phyloP scores from a whole-genome alignment of 2,888 invertebrate genomes.

The Dynastes tityus region DNA sequence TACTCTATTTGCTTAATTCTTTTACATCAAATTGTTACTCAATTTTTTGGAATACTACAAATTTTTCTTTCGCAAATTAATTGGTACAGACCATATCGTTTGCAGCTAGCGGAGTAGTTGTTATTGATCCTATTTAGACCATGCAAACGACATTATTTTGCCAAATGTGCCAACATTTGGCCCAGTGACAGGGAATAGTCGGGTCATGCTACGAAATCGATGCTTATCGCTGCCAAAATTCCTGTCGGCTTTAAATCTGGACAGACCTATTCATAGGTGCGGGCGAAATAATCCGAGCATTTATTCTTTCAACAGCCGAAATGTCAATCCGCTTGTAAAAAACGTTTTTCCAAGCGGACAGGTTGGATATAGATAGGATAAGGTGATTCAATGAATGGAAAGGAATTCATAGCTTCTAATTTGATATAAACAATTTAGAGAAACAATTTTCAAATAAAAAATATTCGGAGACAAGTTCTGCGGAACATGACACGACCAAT shows the following conservation, averaged over 20 bases:
- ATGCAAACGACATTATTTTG: conserved; percentile 52
- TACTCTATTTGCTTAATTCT: too few species aligned
- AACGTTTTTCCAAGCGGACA: too few species aligned
- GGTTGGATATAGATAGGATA: not conserved
- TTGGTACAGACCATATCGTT: too few species aligned
- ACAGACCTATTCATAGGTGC: conserved; percentile 55
- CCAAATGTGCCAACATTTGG: conserved; percentile 63
- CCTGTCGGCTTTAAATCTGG: conserved; percentile 52
- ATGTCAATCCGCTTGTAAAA: conserved; percentile 18
- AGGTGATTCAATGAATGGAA: too few species aligned
- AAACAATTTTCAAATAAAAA: too few species aligned
- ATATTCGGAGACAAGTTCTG: too few species aligned
- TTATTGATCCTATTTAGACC: conserved; percentile 50
- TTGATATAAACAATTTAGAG: too few species aligned
- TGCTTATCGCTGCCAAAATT: conserved; percentile 53
- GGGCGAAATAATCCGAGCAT: conserved; percentile 47
- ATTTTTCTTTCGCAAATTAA: too few species aligned
- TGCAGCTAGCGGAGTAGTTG: conserved; percentile 2
- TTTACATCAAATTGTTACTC: too few species aligned
- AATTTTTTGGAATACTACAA: too few species aligned
- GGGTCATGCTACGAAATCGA: conserved; percentile 51
- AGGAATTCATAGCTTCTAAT: too few species aligned
- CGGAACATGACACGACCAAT: too few species aligned
- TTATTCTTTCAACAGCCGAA: conserved; percentile 29
- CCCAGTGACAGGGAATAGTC: conserved; percentile 58